A percentile compares a stretch with the other conserved stretches of the same genome.
phyloP scores from a whole-genome alignment of 2,113 vertebrate species.

The Egretta garzetta region DNA sequence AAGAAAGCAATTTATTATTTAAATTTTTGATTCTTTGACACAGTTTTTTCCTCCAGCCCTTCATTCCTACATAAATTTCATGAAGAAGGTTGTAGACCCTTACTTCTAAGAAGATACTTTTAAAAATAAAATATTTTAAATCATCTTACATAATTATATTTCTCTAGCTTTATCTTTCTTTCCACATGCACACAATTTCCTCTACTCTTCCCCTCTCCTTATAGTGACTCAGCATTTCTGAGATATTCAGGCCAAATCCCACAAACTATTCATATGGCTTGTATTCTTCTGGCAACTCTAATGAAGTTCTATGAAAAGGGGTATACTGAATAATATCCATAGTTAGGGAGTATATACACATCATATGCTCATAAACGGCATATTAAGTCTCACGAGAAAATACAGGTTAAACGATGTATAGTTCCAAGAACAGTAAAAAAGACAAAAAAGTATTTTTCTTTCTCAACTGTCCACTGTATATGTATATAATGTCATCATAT shows the following conservation, averaged over 20 bases:
- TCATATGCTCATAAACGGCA: not conserved
- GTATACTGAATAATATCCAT: not conserved
- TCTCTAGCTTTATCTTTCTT: not conserved
- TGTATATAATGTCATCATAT: not conserved
- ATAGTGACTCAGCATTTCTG: constrained; percentile 52
- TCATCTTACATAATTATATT: not conserved
- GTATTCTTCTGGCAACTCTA: not conserved
- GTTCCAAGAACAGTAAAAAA: not conserved
- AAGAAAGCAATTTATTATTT: not conserved
- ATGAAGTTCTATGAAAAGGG: not conserved
- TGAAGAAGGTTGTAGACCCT: not conserved
- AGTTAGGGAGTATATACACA: not conserved
- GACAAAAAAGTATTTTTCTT: not conserved
- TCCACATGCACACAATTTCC: not conserved
- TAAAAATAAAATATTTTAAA: not conserved
- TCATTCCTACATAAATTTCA: not conserved
- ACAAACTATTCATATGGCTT: not conserved
- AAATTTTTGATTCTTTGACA: not conserved
- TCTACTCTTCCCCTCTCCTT: not conserved
- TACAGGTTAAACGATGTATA: not conserved
- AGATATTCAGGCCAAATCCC: not conserved
- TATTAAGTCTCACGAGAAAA: not conserved
- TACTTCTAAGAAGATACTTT: not conserved
- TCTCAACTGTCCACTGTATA: not conserved
- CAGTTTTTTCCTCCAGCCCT: not conserved